Base-by-base conservation (phyloP, 2,113 vertebrate genomes). In the Recurvirostra avosetta region DNA sequence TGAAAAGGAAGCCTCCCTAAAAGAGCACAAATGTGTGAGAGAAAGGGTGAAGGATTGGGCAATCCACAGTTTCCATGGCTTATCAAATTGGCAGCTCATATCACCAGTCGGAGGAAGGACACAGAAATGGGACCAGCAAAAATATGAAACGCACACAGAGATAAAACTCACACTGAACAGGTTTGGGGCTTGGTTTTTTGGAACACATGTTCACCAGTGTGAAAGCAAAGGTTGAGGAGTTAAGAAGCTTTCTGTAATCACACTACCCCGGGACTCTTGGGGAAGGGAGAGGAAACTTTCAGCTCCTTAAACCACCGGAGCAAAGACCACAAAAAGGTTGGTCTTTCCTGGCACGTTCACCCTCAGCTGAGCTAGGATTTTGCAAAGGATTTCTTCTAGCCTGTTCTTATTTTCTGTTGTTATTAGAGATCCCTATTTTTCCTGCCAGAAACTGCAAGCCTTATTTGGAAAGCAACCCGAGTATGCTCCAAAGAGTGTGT, bases 381-480 rank as follows among this genome's bases (percentile, higher is more conserved):
- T 88, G 66, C 68, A 75, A 66, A 94, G 58, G 47, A 81, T 72
- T 94, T 94, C 74, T 95, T 86, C 63, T 67, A 93, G 91, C 25
- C 71, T 67, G 77, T 73, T 93, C 7, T 74, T 79, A 70, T 84
- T 91, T 94, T 93, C 79, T 88, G 88, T 82, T 94, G 58, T 81
- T 81, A 50, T 8, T 88, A 92, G 74, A 85, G 62, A 96, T 78
- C 47, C 55, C 52, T 59, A 74, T 71, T 95, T 86, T 84, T 92
- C 79, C 47, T 74, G 86, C 88, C 90, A 96, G 90, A 80, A 90
- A 72, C 67, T 58, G 20, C 79, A 87, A 87, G 70, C 86, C 87
- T 92, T 93, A 83, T 90, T 91, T 92, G 94, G 89, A 87, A 96
- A 86, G 79, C 68, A 75, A 95, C 34, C 58, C 73, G 62, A 92